Base-by-base conservation (phyloP, 2,888 invertebrate species). In the Hipparchia sbordonii region DNA sequence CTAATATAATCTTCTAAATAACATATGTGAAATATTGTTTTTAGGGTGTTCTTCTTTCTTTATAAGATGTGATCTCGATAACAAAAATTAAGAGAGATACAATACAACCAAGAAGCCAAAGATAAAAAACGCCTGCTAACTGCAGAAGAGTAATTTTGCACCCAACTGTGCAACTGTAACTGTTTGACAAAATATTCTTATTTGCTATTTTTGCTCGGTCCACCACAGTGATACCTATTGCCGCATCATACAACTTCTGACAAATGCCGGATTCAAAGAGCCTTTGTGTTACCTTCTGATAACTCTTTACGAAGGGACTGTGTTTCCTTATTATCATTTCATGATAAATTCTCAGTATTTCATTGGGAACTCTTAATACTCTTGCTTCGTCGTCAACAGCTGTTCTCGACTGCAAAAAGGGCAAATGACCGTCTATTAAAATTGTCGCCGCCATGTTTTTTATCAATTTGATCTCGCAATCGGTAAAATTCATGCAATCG, bases 191-290 rank as follows among this genome's bases (percentile, higher is more conserved):
- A 46, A 86, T 85, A 71, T 88, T 90, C 59, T 82, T 79, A 51
- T 79, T 81, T 2, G 82, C 85, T 57, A 74, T 83, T 2, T 78
- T 75, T 1, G 90, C 85, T 78, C 85, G 89, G 6, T 82, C 82
- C 2, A 85, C 77, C 3, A 81, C 77, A 0, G 83, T 81, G 8
- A 88, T 78, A 9, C 93, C 92, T 39, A 93, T 82, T 2, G 86
- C 84, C 71, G 89, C 87, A 6, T 71, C 74, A 33, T 84, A 89
- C n/a, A 91, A 77, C 56, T 82, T 84, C 0, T 82, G 71, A 23
- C 86, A 84, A 45, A 93, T 88, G 8, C 92, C 92, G n/a, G 86
- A 84, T 77, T 92, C 91, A 72, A 85, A 87, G 0, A 93, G 77
- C n/a, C 85, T 81, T 39, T 70, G 54, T 6, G 87, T 70, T 0